phyloP scores from a whole-genome alignment of 2,113 vertebrate genomes.

The Misgurnus anguillicaudatus region DNA sequence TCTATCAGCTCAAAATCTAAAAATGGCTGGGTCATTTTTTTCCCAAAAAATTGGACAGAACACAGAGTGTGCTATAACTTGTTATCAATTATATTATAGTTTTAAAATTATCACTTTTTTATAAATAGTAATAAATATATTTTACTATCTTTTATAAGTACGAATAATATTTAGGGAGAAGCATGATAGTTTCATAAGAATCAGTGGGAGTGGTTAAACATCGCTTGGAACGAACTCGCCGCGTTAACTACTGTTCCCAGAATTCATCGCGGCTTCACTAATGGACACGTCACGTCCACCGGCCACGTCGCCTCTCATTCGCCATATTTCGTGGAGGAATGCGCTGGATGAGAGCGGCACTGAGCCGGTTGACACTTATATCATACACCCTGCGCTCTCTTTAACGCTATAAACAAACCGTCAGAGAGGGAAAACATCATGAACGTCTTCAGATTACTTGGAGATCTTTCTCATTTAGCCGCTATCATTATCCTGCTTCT shows the following conservation, averaged over 20 bases:
- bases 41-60: no score
- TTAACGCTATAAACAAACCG: constrained; percentile 2
- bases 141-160: no score
- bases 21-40: no score
- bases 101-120: no score
- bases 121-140: no score
- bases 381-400: background rate
- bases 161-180: no score
- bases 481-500: constrained; percentile 96
- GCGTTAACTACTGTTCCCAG: constrained; percentile 50
- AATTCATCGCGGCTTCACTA: constrained; percentile 44
- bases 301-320: constrained; percentile 58
- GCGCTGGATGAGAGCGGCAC: constrained; percentile 46
- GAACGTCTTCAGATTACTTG: constrained; percentile 92
- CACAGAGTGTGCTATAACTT: no score
- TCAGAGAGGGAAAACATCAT: constrained; percentile 66
- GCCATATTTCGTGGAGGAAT: constrained; percentile 59
- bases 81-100: no score
- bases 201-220: background rate
- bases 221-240: background rate
- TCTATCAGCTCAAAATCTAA: no score
- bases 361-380: constrained; percentile 31
- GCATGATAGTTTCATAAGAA: no score
- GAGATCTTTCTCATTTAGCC: constrained; percentile 93
- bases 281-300: constrained; percentile 57